Conservation (phyloP, 1,140 invertebrate species). For the Drosophila saltans region DNA sequence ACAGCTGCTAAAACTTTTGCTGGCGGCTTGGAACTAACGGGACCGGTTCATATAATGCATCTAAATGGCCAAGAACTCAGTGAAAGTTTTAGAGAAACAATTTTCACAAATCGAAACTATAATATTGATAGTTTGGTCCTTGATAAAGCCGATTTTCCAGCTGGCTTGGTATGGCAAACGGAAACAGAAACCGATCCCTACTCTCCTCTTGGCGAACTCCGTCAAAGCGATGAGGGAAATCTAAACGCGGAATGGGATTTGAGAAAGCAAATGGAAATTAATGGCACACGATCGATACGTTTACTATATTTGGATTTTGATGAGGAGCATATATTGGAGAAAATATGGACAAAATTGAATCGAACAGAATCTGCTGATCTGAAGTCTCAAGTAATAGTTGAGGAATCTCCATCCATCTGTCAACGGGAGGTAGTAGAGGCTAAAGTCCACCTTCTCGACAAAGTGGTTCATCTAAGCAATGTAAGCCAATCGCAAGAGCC, state of each 20-base stretch:
- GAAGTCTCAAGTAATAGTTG: background rate
- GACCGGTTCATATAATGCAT: slow-evolving; percentile 59
- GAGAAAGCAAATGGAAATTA: background rate
- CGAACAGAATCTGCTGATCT: slow-evolving; percentile 7
- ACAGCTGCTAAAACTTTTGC: slow-evolving; percentile 56
- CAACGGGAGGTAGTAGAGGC: slow-evolving; percentile 41
- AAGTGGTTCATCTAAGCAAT: slow-evolving; percentile 44
- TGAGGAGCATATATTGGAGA: background rate
- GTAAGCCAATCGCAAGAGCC: slow-evolving; percentile 22
- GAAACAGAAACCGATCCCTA: background rate
- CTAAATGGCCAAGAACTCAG: slow-evolving; percentile 64
- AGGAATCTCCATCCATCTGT: slow-evolving; percentile 21
- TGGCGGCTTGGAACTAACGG: slow-evolving; percentile 44
- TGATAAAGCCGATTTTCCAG: slow-evolving; percentile 53
- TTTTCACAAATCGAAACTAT: slow-evolving; percentile 65
- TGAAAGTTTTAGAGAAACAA: slow-evolving; percentile 64
- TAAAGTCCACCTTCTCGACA: slow-evolving; percentile 4
- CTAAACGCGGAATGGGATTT: background rate
- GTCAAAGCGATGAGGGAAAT: background rate
- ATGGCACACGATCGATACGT: background rate
- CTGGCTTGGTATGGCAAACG: slow-evolving; percentile 36
- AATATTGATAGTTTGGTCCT: slow-evolving; percentile 71
- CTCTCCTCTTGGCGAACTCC: background rate
- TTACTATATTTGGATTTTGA: slow-evolving; percentile 67
- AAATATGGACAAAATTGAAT: slow-evolving; percentile 2